These are phyloP conservation scores for Sinosuthora webbiana DNA, from an alignment of 2,113 vertebrate genomes.

Conservation along the genomic window DNA sequence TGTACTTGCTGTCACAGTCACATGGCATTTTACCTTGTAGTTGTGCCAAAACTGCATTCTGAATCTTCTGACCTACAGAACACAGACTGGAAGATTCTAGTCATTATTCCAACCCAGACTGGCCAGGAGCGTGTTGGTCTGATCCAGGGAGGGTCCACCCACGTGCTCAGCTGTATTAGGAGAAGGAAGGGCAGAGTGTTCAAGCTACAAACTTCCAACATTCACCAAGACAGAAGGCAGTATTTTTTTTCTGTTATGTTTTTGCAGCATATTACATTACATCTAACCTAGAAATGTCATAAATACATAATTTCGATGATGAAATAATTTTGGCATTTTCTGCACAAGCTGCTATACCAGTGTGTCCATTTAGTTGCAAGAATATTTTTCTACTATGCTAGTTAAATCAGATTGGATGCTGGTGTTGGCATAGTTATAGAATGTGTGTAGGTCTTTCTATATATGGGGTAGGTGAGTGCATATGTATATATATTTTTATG, in stretches of 20 bases:
- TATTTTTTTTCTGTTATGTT: not conserved
- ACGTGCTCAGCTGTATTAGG: not conserved
- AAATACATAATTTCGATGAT: conserved; percentile 9
- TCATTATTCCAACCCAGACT: not conserved
- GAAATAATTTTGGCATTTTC: not conserved
- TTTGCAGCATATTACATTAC: not conserved
- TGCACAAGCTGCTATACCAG: not conserved
- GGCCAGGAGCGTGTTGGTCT: not conserved
- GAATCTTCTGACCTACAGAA: not conserved
- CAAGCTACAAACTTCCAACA: not conserved
- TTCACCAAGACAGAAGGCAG: not conserved
- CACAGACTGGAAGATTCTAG: not conserved
- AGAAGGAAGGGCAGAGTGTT: not conserved
- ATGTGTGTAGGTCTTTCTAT: not conserved
- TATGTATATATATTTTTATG: not conserved
- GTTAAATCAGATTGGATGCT: not conserved
- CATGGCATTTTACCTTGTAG: conserved; percentile 13
- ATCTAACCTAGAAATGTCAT: conserved; percentile 35
- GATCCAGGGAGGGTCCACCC: not conserved
- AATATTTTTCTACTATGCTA: not conserved
- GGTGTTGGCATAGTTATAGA: not conserved
- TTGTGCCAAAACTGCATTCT: conserved; percentile 28
- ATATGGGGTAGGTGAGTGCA: not conserved
- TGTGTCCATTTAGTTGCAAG: not conserved
- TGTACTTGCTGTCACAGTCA: not conserved